Percentiles rank a stretch among this genome's conserved stretches.
These are phyloP conservation scores for Cinclus cinclus DNA, from an alignment of 2,113 vertebrate genomes.

Conservation along the genomic window DNA sequence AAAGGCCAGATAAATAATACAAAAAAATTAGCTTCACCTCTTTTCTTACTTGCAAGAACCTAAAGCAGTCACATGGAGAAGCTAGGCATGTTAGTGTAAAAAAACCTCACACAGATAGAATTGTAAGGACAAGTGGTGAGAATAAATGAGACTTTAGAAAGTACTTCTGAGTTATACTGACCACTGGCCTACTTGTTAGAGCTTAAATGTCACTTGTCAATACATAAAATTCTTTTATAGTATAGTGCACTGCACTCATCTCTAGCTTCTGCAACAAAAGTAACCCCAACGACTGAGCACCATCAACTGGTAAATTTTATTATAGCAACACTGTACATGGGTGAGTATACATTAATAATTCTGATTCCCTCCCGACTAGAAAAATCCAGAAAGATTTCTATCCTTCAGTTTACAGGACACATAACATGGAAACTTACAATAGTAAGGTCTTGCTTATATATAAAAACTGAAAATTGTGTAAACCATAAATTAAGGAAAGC, in stretches of 20 bases:
- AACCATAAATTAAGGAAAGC: accelerated
- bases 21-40: accelerated
- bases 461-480: accelerated
- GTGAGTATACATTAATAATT: accelerated
- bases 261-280: accelerated
- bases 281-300: not conserved
- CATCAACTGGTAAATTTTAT: not conserved
- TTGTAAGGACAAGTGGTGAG: not conserved
- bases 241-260: accelerated
- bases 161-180: accelerated
- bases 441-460: accelerated
- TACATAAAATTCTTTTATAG: accelerated
- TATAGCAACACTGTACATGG: accelerated
- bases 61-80: not conserved
- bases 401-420: accelerated
- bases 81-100: not conserved
- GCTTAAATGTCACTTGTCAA: accelerated
- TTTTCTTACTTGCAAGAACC: not conserved
- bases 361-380: accelerated
- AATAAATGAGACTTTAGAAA: not conserved
- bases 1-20: accelerated
- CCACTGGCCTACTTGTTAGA: accelerated
- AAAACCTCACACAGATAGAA: no score
- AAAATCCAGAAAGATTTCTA: accelerated
- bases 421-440: accelerated